Base-by-base conservation (phyloP, 1,140 invertebrate genomes). In the Hylaeus volcanicus region DNA sequence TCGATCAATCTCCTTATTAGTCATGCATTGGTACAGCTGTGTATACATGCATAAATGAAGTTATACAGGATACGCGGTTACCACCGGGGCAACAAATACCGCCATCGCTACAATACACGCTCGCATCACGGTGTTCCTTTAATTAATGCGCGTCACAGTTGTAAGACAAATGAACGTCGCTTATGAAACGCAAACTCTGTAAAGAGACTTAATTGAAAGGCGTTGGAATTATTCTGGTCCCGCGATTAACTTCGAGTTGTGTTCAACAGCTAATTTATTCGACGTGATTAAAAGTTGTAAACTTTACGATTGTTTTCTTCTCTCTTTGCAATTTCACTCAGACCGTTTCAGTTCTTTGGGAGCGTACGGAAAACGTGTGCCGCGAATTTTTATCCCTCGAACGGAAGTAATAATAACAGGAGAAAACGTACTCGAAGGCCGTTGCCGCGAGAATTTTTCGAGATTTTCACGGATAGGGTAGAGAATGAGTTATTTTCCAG, bases 21-120 rank as follows among this genome's bases (percentile, higher is more conserved):
- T 53, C 55, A 80, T 80, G 78, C 78, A 80, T 81, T 70, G 79
- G 48, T 74, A 77, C 79, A 81, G 79, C 79, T 85, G 80, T 79
- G 71, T 82, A 60, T 73, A 82, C 80, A 63, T 56, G 72, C 80
- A 79, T 74, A 74, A 80, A 80, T 75, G 73, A 53, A 80, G 53
- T 75, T 80, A 68, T 60, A 69, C 64, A 56, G 43, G 45, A 74
- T 63, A 71, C 75, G 37, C 58, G 48, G 15, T 41, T 56, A 56
- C n/a, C n/a, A 73, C 65, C 51, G 9, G 3, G 14, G 6, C 39
- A 45, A 72, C 76, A 58, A 66, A 79, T 74, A 79, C 61, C 60
- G 53, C 9, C 61, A 61, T 1, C 43, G 14, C 37, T 12, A 56
- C 41, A 8, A 56, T 37, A 66, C 56, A 26, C 69, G 37, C 48